Base-by-base conservation (phyloP, 2,797 vertebrate species). In the Crenichthys baileyi region DNA sequence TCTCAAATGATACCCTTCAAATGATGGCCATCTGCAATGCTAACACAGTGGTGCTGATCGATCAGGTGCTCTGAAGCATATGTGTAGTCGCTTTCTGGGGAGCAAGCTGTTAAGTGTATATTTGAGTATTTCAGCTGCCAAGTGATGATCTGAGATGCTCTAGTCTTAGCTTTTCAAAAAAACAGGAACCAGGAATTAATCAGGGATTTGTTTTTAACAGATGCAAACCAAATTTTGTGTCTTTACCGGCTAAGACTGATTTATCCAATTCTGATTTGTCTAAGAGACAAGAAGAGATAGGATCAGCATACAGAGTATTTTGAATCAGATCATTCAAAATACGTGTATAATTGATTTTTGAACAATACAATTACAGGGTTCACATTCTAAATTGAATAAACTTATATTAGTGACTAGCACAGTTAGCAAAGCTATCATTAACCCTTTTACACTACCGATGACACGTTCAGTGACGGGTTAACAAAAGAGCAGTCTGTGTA, bases 1-100 rank as follows among this genome's bases (percentile, higher is more conserved):
- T 92, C 85, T 85, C 88, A 79, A 89, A 85, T 83, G 88, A 90
- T 93, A 90, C 90, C 90, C 84, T 91, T 94, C 91, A 89, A 89
- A 58, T 82, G 84, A 87, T 71, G 88, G 80, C 80, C 91, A 92
- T 91, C 91, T 91, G 91, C 90, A 91, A 85, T 79, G 91, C 91
- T 93, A 92, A 92, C 91, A 79, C 11, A 39, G 76, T 78, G 82
- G 89, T 89, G 85, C 83, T 56, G n/a, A 94, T 93, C 88, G 78
- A 95, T 93, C 12, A 6, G 72, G n/a, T 70, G 77, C 83, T 72
- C 76, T 44, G 7, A 65, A 39, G 67, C n/a, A 20, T 70, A 53
- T 80, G 63, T 73, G 72, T 61, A 31, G 46, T 68, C 71, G 55
- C 22, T 81, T 6, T n/a, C 55, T 3, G 41, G 44, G 61, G 68